These are phyloP conservation scores for Dinomys branickii DNA, from an alignment of 2,113 vertebrate genomes.

Conservation along the genomic window DNA sequence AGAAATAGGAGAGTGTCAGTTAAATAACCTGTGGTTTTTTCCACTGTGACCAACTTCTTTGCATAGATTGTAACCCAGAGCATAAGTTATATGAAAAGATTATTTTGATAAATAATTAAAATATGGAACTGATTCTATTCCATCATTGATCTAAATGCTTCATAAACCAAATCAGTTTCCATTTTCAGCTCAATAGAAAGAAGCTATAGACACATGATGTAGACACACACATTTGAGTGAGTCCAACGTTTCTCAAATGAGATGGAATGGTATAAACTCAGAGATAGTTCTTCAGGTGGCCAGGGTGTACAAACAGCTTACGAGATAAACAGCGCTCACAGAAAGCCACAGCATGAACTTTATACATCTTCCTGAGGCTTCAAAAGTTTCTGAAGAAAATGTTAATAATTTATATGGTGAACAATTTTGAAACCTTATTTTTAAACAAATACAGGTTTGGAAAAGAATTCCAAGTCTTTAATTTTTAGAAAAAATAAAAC, in stretches of 20 bases:
- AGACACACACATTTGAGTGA: background rate
- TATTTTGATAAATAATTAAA: constrained; percentile 44
- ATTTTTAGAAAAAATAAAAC: background rate
- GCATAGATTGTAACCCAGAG: constrained; percentile 10
- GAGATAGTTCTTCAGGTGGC: background rate
- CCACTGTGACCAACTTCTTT: background rate
- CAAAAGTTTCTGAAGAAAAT: background rate
- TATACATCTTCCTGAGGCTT: background rate
- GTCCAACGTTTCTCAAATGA: background rate
- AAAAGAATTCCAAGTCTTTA: background rate
- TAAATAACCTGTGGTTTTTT: constrained; percentile 27
- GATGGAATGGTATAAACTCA: background rate
- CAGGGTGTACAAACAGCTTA: background rate
- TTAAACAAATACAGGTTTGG: background rate
- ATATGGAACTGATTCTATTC: background rate
- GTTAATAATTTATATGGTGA: background rate
- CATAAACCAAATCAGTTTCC: background rate
- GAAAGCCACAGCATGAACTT: background rate
- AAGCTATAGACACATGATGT: background rate
- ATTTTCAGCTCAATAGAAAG: background rate
- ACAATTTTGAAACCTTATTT: background rate
- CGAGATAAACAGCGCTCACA: background rate
- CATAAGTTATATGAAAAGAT: background rate
- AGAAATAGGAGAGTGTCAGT: constrained; percentile 1
- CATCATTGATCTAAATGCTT: constrained; percentile 15